Evolutionary conservation across 2,888 invertebrate genomes (phyloP).

Genomic region (Hylaea fasciaria): DNA sequence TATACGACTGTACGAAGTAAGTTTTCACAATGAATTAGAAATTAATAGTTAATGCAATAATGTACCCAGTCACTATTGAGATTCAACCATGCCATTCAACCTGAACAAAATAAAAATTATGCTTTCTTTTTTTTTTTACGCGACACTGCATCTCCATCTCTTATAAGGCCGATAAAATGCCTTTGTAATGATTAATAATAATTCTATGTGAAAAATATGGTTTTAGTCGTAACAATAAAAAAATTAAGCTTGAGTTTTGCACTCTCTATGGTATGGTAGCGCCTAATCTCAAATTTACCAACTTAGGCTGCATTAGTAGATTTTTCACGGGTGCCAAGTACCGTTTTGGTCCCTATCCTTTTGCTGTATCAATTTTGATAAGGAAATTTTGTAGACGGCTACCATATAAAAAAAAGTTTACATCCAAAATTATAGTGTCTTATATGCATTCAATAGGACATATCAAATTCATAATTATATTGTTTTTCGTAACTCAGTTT

Average conservation of each 20-base stretch:
- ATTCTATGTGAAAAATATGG: constrained; percentile 32
- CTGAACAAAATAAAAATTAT: constrained; percentile 5
- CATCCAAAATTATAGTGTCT: constrained; percentile 27
- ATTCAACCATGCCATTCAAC: background rate
- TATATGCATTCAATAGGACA: constrained; percentile 32
- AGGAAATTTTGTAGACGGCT: constrained; percentile 19
- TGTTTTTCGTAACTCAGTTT: constrained; percentile 10
- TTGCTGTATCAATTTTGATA: background rate
- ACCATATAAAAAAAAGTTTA: constrained; percentile 24
- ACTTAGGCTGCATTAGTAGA: too few species aligned
- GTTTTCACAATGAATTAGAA: constrained; percentile 37
- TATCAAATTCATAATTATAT: constrained; percentile 34
- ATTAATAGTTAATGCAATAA: constrained; percentile 33
- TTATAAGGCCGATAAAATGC: background rate
- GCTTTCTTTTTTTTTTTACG: too few species aligned
- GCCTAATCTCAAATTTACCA: constrained; percentile 38
- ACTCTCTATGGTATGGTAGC: constrained; percentile 54
- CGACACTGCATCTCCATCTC: too few species aligned
- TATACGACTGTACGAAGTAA: constrained; percentile 28
- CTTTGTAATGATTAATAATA: constrained; percentile 23
- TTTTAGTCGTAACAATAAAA: constrained; percentile 23
- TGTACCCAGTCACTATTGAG: background rate
- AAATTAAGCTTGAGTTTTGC: constrained; percentile 55
- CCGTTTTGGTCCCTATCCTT: background rate
- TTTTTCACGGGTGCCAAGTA: constrained; percentile 8